A percentile compares a stretch with the other conserved stretches of the same genome.
Evolutionary conservation across 1,140 invertebrate genomes (phyloP).

Genomic region (Caerostris darwini): DNA sequence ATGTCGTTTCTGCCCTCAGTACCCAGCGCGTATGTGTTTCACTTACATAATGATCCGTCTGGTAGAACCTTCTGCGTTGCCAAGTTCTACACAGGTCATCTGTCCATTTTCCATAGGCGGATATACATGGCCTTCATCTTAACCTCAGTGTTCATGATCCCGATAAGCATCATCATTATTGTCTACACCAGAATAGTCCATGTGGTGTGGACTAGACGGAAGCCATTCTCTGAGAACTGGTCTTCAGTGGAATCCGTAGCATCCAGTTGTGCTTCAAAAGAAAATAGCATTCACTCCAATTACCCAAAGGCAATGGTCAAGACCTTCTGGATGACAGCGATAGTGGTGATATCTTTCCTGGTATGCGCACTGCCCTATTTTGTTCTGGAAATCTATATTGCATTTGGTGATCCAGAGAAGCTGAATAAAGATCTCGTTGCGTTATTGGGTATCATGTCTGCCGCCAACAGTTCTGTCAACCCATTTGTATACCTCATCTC

Average conservation of each 20-base stretch:
- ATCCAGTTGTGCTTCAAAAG: constrained; percentile 66
- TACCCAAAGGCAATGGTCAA: constrained; percentile 81
- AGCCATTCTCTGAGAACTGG: not conserved
- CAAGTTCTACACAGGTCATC: constrained; percentile 36
- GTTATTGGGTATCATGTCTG: constrained; percentile 69
- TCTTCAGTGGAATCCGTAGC: constrained; percentile 28
- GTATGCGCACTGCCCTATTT: constrained; percentile 81
- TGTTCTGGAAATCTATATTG: constrained; percentile 80
- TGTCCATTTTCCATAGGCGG: not conserved
- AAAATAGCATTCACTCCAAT: not conserved
- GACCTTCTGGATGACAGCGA: constrained; percentile 82
- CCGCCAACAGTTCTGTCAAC: constrained; percentile 69
- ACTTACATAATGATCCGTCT: constrained; percentile 5
- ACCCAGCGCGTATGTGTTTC: constrained; percentile 69
- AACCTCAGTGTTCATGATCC: constrained; percentile 73
- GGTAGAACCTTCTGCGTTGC: constrained; percentile 48
- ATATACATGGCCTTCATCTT: constrained; percentile 75
- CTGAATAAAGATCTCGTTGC: constrained; percentile 72
- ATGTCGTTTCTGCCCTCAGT: constrained; percentile 62
- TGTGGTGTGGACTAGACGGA: constrained; percentile 63
- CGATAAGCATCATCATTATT: constrained; percentile 61
- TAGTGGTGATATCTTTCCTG: constrained; percentile 81
- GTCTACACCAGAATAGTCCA: constrained; percentile 68
- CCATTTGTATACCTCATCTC: constrained; percentile 71
- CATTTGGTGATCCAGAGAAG: constrained; percentile 54